These are phyloP conservation scores for Eira barbara DNA, from an alignment of 2,113 vertebrate genomes.

Conservation along the genomic window DNA sequence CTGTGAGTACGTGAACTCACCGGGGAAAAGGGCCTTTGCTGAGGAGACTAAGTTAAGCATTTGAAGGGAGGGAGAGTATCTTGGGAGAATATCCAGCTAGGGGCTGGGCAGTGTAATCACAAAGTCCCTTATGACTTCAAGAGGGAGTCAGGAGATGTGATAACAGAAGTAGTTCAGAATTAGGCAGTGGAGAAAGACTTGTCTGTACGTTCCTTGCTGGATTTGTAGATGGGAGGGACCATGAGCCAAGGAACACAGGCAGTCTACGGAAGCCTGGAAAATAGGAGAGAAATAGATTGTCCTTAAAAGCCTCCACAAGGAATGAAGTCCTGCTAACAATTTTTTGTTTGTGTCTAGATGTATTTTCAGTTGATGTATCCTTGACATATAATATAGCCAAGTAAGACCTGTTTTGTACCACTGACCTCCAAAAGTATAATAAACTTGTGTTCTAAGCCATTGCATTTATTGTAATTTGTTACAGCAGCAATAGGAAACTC, in stretches of 20 bases:
- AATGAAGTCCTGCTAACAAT: not conserved
- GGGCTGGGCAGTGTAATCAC: not conserved
- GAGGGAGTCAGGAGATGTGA: not conserved
- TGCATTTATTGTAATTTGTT: not conserved
- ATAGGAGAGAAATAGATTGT: not conserved
- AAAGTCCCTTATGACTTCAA: not conserved
- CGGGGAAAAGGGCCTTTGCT: not conserved
- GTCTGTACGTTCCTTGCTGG: fast-evolving
- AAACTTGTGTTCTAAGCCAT: not conserved
- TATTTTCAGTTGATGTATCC: not conserved
- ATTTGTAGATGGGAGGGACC: not conserved
- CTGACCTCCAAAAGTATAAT: not conserved
- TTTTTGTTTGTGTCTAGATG: not conserved
- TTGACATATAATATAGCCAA: not conserved
- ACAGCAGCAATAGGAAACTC: not conserved
- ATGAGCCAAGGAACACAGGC: not conserved
- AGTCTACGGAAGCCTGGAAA: not conserved
- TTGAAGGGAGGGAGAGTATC: not conserved
- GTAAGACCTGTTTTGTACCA: not conserved
- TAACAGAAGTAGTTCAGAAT: not conserved
- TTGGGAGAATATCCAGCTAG: not conserved
- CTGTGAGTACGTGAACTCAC: not conserved
- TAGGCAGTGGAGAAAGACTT: not conserved
- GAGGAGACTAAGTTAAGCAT: not conserved
- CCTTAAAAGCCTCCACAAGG: not conserved